Base-by-base conservation (phyloP, 2,113 vertebrate genomes). In the Paralichthys olivaceus region DNA sequence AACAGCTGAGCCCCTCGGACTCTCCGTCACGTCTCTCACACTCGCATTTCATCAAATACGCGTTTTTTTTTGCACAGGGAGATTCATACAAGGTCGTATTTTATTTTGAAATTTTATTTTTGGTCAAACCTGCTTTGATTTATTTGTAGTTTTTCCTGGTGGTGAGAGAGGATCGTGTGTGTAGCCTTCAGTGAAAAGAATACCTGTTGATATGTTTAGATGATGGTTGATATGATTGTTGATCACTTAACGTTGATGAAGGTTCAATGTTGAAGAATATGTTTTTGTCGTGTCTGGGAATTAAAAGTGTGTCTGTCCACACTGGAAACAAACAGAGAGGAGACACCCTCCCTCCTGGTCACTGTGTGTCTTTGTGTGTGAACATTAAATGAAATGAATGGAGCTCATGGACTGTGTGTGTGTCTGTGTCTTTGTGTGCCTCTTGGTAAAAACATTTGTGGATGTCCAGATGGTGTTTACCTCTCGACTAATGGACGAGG, bases 381-480 rank as follows among this genome's bases (percentile, higher is more conserved):
- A 9, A 34, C 7, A 47, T 49, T 49, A 49, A 4, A 20, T 17
- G 15, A 49, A 49, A 2, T n/a, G 47, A 71, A 73, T 65, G 60
- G 51, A 53, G 43, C 37, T 26, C 22, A 13, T 7, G 17, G 20
- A 6, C 60, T 51, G 63, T 72, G 77, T 47, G 72, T 20, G 58
- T n/a, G 20, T n/a, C 19, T n/a, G 29, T n/a, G 58, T 32, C 67
- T 22, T 37, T 26, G 57, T 51, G 62, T 76, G 69, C 62, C 2
- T 51, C 11, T 20, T 25, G 58, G 55, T 34, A 71, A 62, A 65
- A 84, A 22, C 59, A 64, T 79, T 73, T 70, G 69, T 65, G 75
- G 70, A 74, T 2, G 54, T 74, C 77, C 89, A 91, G 89, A 92
- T 93, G 89, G 87, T 91, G 90, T 93, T 93, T 91, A 86, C 75